Percentiles rank a stretch among this genome's conserved stretches.
Conservation (phyloP, 2,113 vertebrate genomes). For the Arenaria interpres region DNA sequence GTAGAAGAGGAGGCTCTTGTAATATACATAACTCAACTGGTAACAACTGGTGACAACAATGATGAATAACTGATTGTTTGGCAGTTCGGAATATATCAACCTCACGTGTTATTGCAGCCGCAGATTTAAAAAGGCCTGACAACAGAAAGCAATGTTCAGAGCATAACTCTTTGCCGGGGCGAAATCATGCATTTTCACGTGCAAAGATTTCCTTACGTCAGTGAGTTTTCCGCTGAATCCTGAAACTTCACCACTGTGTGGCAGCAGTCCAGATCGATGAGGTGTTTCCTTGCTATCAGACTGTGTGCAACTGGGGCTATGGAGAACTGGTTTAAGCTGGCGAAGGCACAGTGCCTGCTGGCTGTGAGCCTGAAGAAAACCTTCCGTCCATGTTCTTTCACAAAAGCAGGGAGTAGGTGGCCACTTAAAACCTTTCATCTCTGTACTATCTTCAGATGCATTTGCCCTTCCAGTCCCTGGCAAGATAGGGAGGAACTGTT, state of each 20-base stretch:
- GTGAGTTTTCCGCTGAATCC: not conserved
- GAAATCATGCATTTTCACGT: not conserved
- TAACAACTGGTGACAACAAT: not conserved
- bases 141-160: not conserved
- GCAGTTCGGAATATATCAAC: not conserved
- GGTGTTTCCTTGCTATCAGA: not conserved
- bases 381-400: not conserved
- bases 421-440: not conserved
- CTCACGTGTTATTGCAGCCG: not conserved
- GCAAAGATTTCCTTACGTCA: not conserved
- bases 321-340: not conserved
- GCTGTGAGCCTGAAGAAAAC: not conserved
- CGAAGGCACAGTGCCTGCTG: not conserved
- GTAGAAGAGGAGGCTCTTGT: conserved; percentile 8
- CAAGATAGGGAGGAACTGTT: not conserved
- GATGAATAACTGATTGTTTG: not conserved
- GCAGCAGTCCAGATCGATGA: not conserved
- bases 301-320: not conserved
- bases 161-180: not conserved
- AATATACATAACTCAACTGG: not conserved
- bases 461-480: not conserved
- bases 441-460: not conserved
- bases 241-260: not conserved
- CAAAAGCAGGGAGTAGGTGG: not conserved
- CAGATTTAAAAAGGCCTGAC: not conserved